Percentiles rank a stretch among this genome's conserved stretches.
phyloP scores from a whole-genome alignment of 2,888 invertebrate species.

The Spilosoma lubricipeda region DNA sequence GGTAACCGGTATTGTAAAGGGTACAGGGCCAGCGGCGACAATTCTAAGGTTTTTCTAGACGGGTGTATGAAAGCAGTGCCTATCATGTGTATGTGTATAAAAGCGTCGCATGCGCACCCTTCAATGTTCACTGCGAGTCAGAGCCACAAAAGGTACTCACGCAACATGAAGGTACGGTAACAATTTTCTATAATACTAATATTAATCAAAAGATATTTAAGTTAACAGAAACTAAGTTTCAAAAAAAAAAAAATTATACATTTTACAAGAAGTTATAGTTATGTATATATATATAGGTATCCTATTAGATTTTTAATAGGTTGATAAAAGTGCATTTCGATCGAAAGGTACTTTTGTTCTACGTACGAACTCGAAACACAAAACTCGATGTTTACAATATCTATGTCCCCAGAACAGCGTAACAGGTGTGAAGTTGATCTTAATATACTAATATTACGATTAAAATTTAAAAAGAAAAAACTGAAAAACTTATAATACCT shows the following conservation, averaged over 20 bases:
- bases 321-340: no score
- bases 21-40: conserved; percentile 68
- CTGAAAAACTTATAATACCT: no score
- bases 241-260: not conserved
- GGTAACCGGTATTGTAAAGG: conserved; percentile 64
- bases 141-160: conserved; percentile 65
- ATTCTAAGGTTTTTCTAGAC: conserved; percentile 69
- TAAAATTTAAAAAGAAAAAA: no score
- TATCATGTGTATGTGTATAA: conserved; percentile 66
- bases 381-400: no score
- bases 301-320: no score
- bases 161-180: conserved; percentile 77
- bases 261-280: not conserved
- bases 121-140: conserved; percentile 69
- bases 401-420: not conserved
- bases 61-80: conserved; percentile 55
- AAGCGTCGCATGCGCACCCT: conserved; percentile 69
- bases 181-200: not conserved
- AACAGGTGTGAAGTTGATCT: no score
- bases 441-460: no score
- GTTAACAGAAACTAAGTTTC: not conserved
- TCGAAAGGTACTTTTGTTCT: no score
- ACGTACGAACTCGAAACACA: no score
- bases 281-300: no score
- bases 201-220: not conserved